Evolutionary conservation across 2,888 invertebrate species (phyloP).

Genomic region (Pachymerium ferrugineum): DNA sequence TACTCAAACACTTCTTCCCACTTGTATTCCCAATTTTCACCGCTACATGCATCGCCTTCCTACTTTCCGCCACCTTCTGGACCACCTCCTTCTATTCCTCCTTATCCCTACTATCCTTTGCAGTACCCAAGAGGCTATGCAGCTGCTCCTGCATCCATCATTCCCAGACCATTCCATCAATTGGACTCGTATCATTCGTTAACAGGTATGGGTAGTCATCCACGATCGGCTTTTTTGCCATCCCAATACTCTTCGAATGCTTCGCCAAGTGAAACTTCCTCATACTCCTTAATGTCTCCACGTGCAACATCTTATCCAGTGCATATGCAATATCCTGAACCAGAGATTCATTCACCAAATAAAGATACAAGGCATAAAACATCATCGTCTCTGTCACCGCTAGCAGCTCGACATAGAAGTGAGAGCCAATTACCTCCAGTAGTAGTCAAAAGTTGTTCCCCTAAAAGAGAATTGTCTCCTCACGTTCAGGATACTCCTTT

Average conservation of each 20-base stretch:
- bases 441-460: background rate
- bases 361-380: background rate
- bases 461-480: background rate
- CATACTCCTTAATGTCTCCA: background rate
- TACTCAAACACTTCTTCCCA: background rate
- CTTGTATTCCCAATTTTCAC: background rate
- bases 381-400: background rate
- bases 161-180: background rate
- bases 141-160: background rate
- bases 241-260: constrained; percentile 17
- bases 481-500: background rate
- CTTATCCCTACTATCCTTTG: background rate
- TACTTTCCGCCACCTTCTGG: background rate
- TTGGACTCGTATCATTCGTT: constrained; percentile 19
- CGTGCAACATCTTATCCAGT: background rate
- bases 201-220: constrained; percentile 19
- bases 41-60: background rate
- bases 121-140: background rate
- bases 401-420: background rate
- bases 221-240: constrained; percentile 20
- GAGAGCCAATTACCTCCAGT: background rate
- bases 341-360: background rate
- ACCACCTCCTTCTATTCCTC: background rate
- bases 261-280: constrained; percentile 29
- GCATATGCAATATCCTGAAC: background rate